Evolutionary conservation across 2,113 vertebrate species (phyloP), one percentile per base, ranked within the genome.

Genomic region (Chaenogobius annularis): DNA sequence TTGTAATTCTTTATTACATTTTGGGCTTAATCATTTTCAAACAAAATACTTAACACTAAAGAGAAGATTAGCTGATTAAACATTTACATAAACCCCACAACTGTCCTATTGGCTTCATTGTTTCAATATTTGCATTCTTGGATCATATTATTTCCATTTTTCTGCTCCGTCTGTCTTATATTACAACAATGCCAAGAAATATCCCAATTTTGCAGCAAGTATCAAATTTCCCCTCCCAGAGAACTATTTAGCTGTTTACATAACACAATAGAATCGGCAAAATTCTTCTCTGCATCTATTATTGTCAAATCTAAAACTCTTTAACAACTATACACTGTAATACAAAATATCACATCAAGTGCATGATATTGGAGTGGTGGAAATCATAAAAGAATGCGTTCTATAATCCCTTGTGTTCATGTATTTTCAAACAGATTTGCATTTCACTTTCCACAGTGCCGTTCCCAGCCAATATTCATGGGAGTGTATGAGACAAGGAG

Each of bases 1-100:
- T 17, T 35, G 14, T 37, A 40, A 40, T 40, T 63, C 35, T 35
- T 43, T n/a, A 40, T 43, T n/a, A n/a, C 40, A 43, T 12, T 61
- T 31, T 40, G 17, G 61, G 61, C 35, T 63, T 63, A 63, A 40
- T 63, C 35, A 40, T 63, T 63, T 63, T 61, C 66, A 64, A 48
- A 68, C 1, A 17, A 46, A 72, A 58, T 19, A 26, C 20, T 26
- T n/a, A 59, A 43, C 7, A 44, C 17, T 52, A n/a, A 7, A 40
- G 47, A 71, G 59, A 62, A 47, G 31, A 77, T 64, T 13, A 68
- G 58, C 22, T 67, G 56, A 23, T 71, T 31, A 66, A 17, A 69
- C 15, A 78, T 83, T 63, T 35, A 48, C 72, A 66, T 79, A 69
- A 75, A 74, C 52, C 20, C 23, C 2, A n/a, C 43, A 66, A 58